Conservation (phyloP, 2,797 vertebrate species). For the Catamblyrhynchus diadema region DNA sequence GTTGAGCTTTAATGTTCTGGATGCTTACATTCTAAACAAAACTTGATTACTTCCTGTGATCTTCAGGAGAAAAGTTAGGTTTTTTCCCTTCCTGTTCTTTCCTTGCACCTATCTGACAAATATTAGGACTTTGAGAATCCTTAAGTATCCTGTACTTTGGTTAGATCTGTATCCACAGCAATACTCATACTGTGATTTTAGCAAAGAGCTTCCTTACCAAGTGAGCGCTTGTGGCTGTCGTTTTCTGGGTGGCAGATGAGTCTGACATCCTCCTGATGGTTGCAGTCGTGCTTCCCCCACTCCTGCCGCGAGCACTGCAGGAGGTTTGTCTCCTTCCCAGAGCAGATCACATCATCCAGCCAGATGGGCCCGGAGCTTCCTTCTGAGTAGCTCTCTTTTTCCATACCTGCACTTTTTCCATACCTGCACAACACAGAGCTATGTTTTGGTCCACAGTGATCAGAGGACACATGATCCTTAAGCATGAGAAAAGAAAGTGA, state of each 20-base stretch:
- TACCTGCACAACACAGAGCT: slow-evolving; percentile 67
- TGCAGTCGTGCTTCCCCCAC: slow-evolving; percentile 91
- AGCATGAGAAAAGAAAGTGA: background rate
- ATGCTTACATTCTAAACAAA: background rate
- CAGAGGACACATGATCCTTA: background rate
- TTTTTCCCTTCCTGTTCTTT: background rate
- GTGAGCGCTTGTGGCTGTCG: slow-evolving; percentile 67
- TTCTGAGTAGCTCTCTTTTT: slow-evolving; percentile 69
- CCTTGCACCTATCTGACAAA: background rate
- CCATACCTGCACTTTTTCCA: slow-evolving; percentile 71
- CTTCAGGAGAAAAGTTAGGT: background rate
- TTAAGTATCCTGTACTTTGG: background rate
- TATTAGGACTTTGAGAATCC: background rate
- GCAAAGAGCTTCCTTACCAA: slow-evolving; percentile 75
- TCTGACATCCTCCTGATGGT: slow-evolving; percentile 86
- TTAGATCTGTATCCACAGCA: background rate
- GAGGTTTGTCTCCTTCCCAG: slow-evolving; percentile 85
- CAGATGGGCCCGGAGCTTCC: slow-evolving; percentile 81
- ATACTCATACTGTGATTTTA: background rate
- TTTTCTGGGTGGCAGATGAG: slow-evolving; percentile 81
- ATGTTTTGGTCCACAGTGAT: background rate
- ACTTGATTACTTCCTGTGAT: background rate
- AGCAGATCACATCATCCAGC: slow-evolving; percentile 91
- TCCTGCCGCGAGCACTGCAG: slow-evolving; percentile 82
- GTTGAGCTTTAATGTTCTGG: background rate